Base-by-base conservation (phyloP, 1,140 invertebrate species). In the Nasonia giraulti region DNA sequence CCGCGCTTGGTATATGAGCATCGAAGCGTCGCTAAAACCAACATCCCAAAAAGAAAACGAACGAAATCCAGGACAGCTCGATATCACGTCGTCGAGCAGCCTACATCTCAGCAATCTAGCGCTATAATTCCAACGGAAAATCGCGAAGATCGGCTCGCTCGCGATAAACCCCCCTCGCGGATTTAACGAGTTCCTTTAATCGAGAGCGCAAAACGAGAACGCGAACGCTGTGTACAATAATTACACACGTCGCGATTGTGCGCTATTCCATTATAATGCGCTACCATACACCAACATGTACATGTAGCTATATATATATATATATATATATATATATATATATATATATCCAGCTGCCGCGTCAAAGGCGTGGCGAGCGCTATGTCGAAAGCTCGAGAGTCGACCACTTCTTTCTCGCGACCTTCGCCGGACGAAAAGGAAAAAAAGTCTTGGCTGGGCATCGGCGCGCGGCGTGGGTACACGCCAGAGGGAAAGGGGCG, bases 301-400 rank as follows among this genome's bases (percentile, higher is more conserved):
- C n/a, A 44, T 44, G 8, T 44, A 44, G 6, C 1, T 44, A 44
- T 44, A 44, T 44, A 44, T 44, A 44, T 40, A n/a, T n/a, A n/a
- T 44, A 44, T 44, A 44, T 44, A 44, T 44, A 44, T 44, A 44
- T 44, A 44, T 44, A 44, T 44, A 44, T 44, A 44, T 44, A 44
- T 44, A 44, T 44, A 44, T 44, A 44, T 44, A 44, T 40, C 37
- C 7, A 40, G 40, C 40, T 8, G 1, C 2, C 50, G 55, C 66
- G 40, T 40, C 31, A 75, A 76, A 85, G 78, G 71, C 78, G 83
- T 62, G 83, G 78, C 47, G 68, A 2, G 66, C 62, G 23, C 40
- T 78, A 81, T 85, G 78, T 80, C 78, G 83, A 85, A 80, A 80
- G 83, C 78, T 85, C 73, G 33, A 37, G 33, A 37, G 17, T 50